Conservation (phyloP, 1,140 invertebrate species). For the Physella acuta region DNA sequence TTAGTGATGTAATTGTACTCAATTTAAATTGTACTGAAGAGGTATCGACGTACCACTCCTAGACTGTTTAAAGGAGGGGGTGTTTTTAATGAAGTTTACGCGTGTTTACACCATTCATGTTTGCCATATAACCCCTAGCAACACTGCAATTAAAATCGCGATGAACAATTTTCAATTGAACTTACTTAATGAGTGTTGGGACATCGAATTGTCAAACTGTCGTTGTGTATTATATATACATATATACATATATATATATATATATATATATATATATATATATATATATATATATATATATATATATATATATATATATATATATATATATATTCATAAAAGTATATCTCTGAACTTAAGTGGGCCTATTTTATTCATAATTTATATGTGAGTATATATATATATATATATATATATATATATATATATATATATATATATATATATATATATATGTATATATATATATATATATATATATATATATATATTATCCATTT, state of each 20-base stretch:
- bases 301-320: not conserved
- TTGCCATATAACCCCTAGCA: not conserved
- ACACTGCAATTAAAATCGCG: not conserved
- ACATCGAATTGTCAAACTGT: not conserved
- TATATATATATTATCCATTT: not conserved
- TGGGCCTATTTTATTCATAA: not conserved
- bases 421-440: constrained; percentile 5
- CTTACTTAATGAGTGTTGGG: not conserved
- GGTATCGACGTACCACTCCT: too few species aligned
- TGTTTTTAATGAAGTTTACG: too few species aligned
- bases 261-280: not conserved
- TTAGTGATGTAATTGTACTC: too few species aligned
- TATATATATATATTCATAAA: not conserved
- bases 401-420: constrained; percentile 5
- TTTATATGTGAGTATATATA: not conserved
- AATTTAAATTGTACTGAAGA: too few species aligned
- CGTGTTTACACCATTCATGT: too few species aligned
- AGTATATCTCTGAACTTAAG: not conserved
- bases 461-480: not conserved
- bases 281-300: not conserved
- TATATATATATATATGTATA: not conserved
- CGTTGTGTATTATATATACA: not conserved
- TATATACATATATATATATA: not conserved
- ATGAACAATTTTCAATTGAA: not conserved
- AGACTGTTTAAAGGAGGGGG: too few species aligned